phyloP scores from a whole-genome alignment of 2,888 invertebrate species.

The Pandemis heparana region DNA sequence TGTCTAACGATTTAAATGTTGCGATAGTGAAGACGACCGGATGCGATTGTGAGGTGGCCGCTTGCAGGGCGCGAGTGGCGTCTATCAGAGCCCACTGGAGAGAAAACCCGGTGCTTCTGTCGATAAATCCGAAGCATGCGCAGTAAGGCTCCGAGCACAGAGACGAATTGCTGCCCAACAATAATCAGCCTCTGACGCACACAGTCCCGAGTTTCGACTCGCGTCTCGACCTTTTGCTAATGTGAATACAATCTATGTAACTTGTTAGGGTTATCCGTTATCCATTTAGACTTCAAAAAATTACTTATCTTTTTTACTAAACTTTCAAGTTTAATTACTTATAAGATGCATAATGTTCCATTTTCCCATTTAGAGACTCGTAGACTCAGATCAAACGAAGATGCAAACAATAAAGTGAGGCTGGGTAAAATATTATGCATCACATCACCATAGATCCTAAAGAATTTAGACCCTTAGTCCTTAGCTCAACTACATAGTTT shows the following conservation, averaged over 20 bases:
- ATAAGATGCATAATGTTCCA: neutral
- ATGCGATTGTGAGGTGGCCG: constrained; percentile 67
- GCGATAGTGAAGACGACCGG: constrained; percentile 50
- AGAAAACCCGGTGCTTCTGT: constrained; percentile 72
- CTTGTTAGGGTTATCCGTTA: neutral
- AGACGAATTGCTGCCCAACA: constrained; percentile 57
- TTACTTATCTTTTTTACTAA: neutral
- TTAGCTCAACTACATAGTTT: too few species aligned
- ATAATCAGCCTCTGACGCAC: constrained; percentile 35
- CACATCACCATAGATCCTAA: too few species aligned
- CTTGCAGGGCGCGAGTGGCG: constrained; percentile 74
- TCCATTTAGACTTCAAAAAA: neutral
- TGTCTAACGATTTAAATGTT: constrained; percentile 26
- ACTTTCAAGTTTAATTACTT: neutral
- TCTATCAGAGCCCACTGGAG: constrained; percentile 65
- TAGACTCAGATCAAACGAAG: too few species aligned
- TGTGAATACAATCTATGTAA: constrained; percentile 16
- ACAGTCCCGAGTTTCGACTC: neutral
- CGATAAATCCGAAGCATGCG: constrained; percentile 84
- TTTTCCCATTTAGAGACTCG: neutral
- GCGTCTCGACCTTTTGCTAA: constrained; percentile 33
- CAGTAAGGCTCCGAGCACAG: constrained; percentile 67
- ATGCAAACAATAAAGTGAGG: too few species aligned
- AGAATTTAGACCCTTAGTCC: too few species aligned
- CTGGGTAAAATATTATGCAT: too few species aligned